Conservation (phyloP, 2,888 invertebrate genomes). For the Meiosimyza platycephala region DNA sequence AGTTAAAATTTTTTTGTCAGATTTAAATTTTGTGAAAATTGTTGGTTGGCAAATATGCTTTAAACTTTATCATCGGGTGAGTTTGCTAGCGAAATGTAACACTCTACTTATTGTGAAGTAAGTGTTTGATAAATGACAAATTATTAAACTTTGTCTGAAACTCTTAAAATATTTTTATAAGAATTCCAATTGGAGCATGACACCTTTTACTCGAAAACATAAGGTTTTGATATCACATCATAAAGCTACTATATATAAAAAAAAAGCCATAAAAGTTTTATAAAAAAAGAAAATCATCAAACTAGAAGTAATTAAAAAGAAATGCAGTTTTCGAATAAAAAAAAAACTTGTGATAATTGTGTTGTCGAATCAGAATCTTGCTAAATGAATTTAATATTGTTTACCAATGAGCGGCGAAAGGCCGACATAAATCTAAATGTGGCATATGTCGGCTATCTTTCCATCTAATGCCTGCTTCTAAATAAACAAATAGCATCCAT, state of each 20-base stretch:
- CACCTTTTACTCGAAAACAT: no score
- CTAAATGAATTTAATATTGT: conserved; percentile 46
- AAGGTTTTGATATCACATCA: no score
- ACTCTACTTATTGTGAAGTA: neutral
- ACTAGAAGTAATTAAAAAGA: no score
- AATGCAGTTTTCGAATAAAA: no score
- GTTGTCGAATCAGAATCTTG: neutral
- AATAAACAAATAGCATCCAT: conserved; percentile 94
- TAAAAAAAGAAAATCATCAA: no score
- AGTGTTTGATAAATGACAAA: no score
- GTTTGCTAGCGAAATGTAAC: neutral
- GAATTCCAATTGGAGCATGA: no score
- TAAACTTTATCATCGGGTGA: neutral
- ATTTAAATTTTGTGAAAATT: neutral
- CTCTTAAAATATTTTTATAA: no score
- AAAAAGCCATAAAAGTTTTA: no score
- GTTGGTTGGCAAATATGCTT: conserved; percentile 23
- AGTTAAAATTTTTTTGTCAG: neutral
- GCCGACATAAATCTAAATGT: conserved; percentile 90
- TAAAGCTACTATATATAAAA: no score
- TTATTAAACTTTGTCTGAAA: no score
- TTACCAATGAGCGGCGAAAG: conserved; percentile 96
- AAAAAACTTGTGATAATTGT: no score
- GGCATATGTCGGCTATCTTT: conserved; percentile 85
- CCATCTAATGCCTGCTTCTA: conserved; percentile 90